phyloP scores from a whole-genome alignment of 2,113 vertebrate genomes.

The Mesembrinibis cayennensis region DNA sequence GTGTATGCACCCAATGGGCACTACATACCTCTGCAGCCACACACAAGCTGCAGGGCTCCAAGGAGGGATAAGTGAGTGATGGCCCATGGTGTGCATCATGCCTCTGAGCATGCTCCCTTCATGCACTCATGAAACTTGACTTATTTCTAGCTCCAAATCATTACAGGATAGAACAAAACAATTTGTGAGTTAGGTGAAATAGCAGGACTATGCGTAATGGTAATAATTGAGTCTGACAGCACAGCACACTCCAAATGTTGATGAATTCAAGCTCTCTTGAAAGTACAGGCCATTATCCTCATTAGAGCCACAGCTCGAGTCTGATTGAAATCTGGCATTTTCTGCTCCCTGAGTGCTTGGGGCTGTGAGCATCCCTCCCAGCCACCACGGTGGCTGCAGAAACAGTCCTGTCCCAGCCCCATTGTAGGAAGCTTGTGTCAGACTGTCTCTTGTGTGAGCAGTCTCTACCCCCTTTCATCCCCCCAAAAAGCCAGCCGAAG shows the following conservation, averaged over 20 bases:
- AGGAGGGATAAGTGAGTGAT: not conserved
- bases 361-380: not conserved
- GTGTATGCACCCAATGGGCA: not conserved
- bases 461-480: not conserved
- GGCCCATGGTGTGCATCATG: not conserved
- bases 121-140: not conserved
- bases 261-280: constrained; percentile 9
- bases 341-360: not conserved
- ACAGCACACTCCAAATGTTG: not conserved
- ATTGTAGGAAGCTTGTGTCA: not conserved
- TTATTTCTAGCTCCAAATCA: not conserved
- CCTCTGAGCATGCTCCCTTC: not conserved
- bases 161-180: not conserved
- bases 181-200: not conserved
- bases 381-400: not conserved
- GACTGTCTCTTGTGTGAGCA: not conserved
- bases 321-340: not conserved
- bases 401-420: accelerated
- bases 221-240: not conserved
- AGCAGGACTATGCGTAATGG: not conserved
- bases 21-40: not conserved
- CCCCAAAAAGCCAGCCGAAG: not conserved
- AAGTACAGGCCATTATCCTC: not conserved
- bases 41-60: accelerated
- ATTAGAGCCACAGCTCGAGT: not conserved